Percentiles rank a stretch among this genome's conserved stretches.
Conservation (phyloP, 2,797 vertebrate species). For the Pelobates cultripes region DNA sequence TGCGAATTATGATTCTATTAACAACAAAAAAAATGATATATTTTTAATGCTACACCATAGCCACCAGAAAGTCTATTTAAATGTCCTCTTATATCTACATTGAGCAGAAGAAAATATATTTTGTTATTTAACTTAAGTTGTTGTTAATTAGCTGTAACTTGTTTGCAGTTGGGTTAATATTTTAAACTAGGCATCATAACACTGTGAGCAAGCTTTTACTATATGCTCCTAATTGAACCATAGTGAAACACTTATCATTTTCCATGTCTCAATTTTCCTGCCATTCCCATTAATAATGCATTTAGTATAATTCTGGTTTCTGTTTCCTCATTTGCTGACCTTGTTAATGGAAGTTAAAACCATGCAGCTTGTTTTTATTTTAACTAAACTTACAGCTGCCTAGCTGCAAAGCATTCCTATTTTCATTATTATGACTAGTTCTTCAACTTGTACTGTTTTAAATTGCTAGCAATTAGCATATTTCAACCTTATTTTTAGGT, state of each 20-base stretch:
- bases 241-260: neutral
- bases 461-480: slow-evolving; percentile 94
- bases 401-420: slow-evolving; percentile 76
- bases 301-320: slow-evolving; percentile 45
- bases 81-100: too few species aligned
- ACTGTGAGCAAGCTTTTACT: neutral
- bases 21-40: too few species aligned
- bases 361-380: slow-evolving; percentile 75
- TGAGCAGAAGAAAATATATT: too few species aligned
- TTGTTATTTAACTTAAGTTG: neutral
- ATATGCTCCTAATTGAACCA: neutral
- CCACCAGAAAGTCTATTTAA: too few species aligned
- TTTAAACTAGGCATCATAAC: neutral
- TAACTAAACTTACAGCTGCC: slow-evolving; percentile 76
- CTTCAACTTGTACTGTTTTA: slow-evolving; percentile 82
- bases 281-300: neutral
- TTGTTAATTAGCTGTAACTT: neutral
- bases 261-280: neutral
- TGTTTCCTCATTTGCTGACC: slow-evolving; percentile 58
- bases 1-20: too few species aligned
- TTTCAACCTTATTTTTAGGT: slow-evolving; percentile 92
- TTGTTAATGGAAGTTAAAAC: slow-evolving; percentile 68
- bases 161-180: neutral
- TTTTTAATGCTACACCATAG: too few species aligned
- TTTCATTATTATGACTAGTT: slow-evolving; percentile 84